Evolutionary conservation across 1,140 invertebrate species (phyloP).

Genomic region (Pseudomyrmex concolor): DNA sequence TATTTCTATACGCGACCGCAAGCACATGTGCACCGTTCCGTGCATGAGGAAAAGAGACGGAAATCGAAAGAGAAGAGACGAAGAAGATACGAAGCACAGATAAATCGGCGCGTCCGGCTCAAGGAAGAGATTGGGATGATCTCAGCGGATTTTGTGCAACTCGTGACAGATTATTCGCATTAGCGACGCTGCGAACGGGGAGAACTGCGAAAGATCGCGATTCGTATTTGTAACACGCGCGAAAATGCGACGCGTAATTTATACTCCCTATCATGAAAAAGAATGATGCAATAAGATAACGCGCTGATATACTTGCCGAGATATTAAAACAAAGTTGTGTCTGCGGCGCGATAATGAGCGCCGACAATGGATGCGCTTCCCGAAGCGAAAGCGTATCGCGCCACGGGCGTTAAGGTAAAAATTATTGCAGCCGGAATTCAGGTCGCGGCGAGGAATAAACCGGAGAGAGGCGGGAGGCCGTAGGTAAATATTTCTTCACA

Average conservation of each 20-base stretch:
- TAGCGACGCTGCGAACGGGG: background rate
- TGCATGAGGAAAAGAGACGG: background rate
- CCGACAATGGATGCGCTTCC: slow-evolving; percentile 52
- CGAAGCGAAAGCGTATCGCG: slow-evolving; percentile 13
- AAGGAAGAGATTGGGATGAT: background rate
- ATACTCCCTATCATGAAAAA: slow-evolving; percentile 7
- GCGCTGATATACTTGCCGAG: slow-evolving; percentile 2
- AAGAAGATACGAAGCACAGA: slow-evolving; percentile 50
- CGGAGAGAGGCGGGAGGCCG: slow-evolving; percentile 18
- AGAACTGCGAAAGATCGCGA: background rate
- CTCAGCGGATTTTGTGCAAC: slow-evolving; percentile 27
- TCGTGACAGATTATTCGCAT: background rate
- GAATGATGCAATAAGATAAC: slow-evolving; percentile 20
- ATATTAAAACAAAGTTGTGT: slow-evolving; percentile 20
- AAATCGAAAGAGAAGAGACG: background rate
- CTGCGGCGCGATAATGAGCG: slow-evolving; percentile 42
- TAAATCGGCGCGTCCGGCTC: slow-evolving; percentile 63
- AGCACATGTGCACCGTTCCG: slow-evolving; percentile 41
- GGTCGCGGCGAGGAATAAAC: slow-evolving; percentile 42
- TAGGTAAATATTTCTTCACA: slow-evolving; percentile 57
- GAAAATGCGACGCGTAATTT: slow-evolving; percentile 45
- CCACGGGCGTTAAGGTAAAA: slow-evolving; percentile 42
- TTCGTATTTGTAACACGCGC: slow-evolving; percentile 16
- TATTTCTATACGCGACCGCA: slow-evolving; percentile 52
- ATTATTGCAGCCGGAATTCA: slow-evolving; percentile 45